Evolutionary conservation across 2,113 vertebrate genomes (phyloP), one percentile per base, ranked within the genome.

Genomic region (Peromyscus leucopus): DNA sequence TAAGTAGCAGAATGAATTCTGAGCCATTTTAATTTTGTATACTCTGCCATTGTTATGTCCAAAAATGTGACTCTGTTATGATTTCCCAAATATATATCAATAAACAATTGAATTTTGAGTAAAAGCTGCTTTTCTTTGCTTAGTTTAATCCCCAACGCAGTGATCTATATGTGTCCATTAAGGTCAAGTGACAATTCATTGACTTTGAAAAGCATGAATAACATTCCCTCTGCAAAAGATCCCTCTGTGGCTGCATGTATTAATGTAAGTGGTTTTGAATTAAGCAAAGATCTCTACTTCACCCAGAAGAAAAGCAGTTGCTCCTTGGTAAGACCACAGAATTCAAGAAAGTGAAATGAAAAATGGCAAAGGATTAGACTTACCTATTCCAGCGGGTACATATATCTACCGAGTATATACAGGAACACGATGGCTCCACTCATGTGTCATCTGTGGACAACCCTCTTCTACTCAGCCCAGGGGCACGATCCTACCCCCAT

Each of bases 181-280:
- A 96, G 89, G 95, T 96, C 96, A 96, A 94, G 87, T 96, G 97
- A 96, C 89, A 90, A 93, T 92, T 96, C 91, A 93, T 63, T 95
- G 95, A 90, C 80, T 96, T 94, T 96, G 74, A 93, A 96, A 97
- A 89, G 22, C 80, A 94, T n/a, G 61, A 96, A 90, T 93, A 95
- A 92, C 75, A 85, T 76, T 96, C 91, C 71, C 71, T 85, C 74
- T 59, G 71, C 57, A 95, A 92, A 96, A 93, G 90, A 96, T 96
- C 88, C 85, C 42, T 7, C 13, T 89, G 90, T 89, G 36, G 2
- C 74, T 83, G 51, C 94, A 93, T n/a, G 79, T 97, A 92, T 97
- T 96, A 96, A 97, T 92, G 61, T 97, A 96, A 98, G 96, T 98
- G 96, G 96, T 97, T 97, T 96, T 93, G 92, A 98, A 93, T 97